Evolutionary conservation across 2,113 vertebrate genomes (phyloP).

Genomic region (Cheilinus undulatus): DNA sequence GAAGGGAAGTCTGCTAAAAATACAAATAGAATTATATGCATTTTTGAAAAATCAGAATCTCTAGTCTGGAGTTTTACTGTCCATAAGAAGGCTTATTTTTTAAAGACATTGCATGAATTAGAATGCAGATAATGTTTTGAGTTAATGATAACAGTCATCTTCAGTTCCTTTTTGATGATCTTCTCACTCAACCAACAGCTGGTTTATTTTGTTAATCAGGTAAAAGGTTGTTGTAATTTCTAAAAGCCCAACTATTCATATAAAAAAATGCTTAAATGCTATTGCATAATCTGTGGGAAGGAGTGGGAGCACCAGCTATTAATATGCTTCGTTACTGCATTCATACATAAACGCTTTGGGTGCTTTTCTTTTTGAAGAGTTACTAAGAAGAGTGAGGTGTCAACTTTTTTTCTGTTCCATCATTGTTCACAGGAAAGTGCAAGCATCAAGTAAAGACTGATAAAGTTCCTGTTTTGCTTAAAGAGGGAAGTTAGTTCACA

Average conservation of each 20-base stretch:
- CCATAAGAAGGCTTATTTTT: neutral
- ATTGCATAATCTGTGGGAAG: slow-evolving; percentile 33
- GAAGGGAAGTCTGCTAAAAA: slow-evolving; percentile 62
- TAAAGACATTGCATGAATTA: neutral
- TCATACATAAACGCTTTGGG: neutral
- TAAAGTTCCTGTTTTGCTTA: slow-evolving; percentile 77
- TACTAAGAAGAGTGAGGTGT: slow-evolving; percentile 35
- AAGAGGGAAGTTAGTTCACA: slow-evolving; percentile 73
- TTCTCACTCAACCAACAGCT: neutral
- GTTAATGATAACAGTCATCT: neutral
- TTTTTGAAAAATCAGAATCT: slow-evolving; percentile 55
- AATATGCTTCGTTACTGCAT: neutral
- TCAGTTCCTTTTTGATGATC: neutral
- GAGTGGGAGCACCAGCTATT: slow-evolving; percentile 35
- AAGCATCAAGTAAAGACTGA: slow-evolving; percentile 35
- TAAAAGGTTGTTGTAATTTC: too few relatives aligned
- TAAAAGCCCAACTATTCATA: neutral
- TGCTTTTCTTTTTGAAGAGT: slow-evolving; percentile 15
- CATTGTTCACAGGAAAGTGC: slow-evolving; percentile 58
- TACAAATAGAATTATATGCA: slow-evolving; percentile 48
- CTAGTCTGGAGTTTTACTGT: slow-evolving; percentile 19
- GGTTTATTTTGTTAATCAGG: neutral
- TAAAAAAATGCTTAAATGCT: slow-evolving; percentile 4
- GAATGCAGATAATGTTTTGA: too few relatives aligned
- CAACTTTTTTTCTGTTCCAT: slow-evolving; percentile 49